Evolutionary conservation across 2,113 vertebrate species (phyloP).

Genomic region (Melospiza georgiana): DNA sequence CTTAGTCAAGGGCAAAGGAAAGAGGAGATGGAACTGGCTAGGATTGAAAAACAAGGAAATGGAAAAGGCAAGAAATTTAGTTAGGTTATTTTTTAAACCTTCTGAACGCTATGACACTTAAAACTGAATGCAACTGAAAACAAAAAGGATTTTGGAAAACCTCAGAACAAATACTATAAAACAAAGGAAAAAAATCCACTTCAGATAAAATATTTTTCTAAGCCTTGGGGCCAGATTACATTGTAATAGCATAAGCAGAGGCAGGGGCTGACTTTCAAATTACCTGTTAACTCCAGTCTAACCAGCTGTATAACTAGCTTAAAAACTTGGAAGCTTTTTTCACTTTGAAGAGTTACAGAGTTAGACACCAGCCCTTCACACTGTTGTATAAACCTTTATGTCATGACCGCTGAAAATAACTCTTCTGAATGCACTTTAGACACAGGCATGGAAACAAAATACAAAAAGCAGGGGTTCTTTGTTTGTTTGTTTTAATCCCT

Average conservation of each 20-base stretch:
- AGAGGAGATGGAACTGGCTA: conserved; percentile 20
- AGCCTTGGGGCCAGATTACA: background rate
- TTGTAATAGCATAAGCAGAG: background rate
- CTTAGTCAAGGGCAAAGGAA: conserved; percentile 50
- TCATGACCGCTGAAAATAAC: background rate
- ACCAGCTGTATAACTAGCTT: background rate
- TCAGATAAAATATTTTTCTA: background rate
- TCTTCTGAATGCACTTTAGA: background rate
- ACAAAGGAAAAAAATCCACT: background rate
- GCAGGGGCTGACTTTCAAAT: background rate
- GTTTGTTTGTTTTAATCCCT: background rate
- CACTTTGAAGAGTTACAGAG: background rate
- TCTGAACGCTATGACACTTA: background rate
- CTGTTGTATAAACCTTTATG: background rate
- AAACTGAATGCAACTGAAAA: background rate
- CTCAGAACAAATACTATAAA: background rate
- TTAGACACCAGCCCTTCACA: background rate
- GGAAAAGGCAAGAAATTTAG: conserved; percentile 11
- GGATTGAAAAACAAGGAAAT: background rate
- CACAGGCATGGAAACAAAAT: background rate
- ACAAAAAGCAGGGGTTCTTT: background rate
- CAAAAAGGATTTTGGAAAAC: background rate
- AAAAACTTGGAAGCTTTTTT: background rate
- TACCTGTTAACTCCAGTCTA: background rate
- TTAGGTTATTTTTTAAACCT: background rate